A percentile compares a stretch with the other conserved stretches of the same genome.
These are phyloP conservation scores for Rafetus swinhoei DNA, from an alignment of 2,113 vertebrate species.

Conservation along the genomic window DNA sequence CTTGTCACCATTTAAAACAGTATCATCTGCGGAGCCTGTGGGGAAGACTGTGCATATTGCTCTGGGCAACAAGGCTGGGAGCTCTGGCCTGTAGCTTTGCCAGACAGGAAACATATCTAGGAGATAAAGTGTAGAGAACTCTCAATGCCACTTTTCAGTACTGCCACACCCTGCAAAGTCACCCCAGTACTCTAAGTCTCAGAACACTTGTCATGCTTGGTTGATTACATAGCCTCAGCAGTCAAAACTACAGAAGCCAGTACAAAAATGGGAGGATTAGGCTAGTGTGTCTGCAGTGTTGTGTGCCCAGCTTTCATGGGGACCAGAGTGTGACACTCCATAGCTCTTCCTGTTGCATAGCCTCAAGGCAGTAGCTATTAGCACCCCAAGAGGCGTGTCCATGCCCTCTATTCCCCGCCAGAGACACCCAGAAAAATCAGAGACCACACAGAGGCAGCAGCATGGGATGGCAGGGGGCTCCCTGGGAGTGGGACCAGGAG, in stretches of 20 bases:
- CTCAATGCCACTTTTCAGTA: neutral
- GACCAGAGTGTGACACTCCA: neutral
- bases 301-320: neutral
- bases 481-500: no score
- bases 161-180: neutral
- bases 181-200: neutral
- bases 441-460: no score
- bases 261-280: neutral
- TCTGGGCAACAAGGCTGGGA: neutral
- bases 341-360: neutral
- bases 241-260: neutral
- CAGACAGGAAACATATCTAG: neutral
- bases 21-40: neutral
- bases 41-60: neutral
- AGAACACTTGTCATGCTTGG: neutral
- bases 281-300: neutral
- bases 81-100: neutral
- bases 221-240: neutral
- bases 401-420: neutral
- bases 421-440: no score
- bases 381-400: no score
- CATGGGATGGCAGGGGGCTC: no score
- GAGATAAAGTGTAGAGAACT: neutral
- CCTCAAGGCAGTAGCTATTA: neutral
- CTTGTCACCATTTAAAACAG: neutral